Evolutionary conservation across 2,113 vertebrate species (phyloP), one percentile per base, ranked within the genome.

Genomic region (Rana temporaria): DNA sequence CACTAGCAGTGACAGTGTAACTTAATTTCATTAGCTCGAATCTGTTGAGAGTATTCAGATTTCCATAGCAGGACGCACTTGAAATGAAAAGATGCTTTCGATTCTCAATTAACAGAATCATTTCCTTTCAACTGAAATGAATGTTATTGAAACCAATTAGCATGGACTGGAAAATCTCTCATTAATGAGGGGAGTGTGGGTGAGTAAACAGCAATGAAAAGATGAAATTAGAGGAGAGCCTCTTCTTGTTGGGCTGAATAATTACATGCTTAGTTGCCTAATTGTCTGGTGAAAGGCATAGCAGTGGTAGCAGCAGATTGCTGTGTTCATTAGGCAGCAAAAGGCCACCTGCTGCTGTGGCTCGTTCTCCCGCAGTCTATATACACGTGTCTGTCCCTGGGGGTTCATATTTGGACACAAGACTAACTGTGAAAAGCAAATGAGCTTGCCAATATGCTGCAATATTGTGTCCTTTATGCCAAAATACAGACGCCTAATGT

Each of bases 61-160:
- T 95, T 90, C 95, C 95, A 92, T 96, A 92, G 95, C 95, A 90
- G 93, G 93, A 96, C 92, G 93, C 95, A 96, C 95, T 98, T 86
- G 91, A 98, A 97, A 98, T 98, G 95, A 97, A 98, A 98, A 97
- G 95, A 92, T 90, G 92, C 91, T 95, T 95, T 95, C 91, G 93
- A 94, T 97, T 95, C 96, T 95, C 97, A 98, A 98, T 98, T 98
- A 98, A 98, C 94, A 90, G 96, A 95, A 99, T 97, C 95, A 86
- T 91, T 97, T 96, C 95, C 97, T 98, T 99, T 98, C 96, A 98
- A 97, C 96, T 90, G 95, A 97, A 98, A 99, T 98, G 96, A 98
- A 98, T 97, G 98, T 99, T 98, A 98, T 98, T 99, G 98, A 99
- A 98, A 99, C 95, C 98, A 99, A 99, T 99, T 99, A 99, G 96